These are phyloP conservation scores for Chymomyza fuscimana DNA, from an alignment of 2,888 invertebrate genomes.

Conservation along the genomic window DNA sequence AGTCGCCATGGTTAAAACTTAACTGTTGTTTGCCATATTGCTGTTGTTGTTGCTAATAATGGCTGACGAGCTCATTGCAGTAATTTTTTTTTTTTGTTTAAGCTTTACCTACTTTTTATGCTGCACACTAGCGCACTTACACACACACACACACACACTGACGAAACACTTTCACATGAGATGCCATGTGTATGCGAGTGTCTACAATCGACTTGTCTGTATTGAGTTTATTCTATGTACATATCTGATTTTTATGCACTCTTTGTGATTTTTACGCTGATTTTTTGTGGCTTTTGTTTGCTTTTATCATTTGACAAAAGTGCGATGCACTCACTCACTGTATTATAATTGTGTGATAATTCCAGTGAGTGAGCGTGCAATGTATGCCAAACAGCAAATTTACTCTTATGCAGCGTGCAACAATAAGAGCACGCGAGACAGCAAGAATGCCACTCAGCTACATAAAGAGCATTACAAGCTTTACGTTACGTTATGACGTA, in stretches of 20 bases:
- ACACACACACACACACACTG: constrained; percentile 24
- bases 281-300: neutral
- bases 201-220: constrained; percentile 19
- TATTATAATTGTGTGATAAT: neutral
- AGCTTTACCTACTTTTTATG: constrained; percentile 62
- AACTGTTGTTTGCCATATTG: constrained; percentile 56
- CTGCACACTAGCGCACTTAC: constrained; percentile 41
- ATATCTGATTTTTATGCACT: neutral
- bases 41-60: constrained; percentile 26
- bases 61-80: constrained; percentile 49
- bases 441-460: constrained; percentile 21
- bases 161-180: constrained; percentile 29
- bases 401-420: neutral
- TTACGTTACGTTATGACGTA: constrained; percentile 44
- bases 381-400: neutral
- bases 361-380: neutral
- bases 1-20: constrained; percentile 49
- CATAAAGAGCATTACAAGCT: constrained; percentile 32
- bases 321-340: neutral
- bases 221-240: neutral
- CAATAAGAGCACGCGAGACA: constrained; percentile 23
- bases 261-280: neutral
- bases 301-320: constrained; percentile 6
- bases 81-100: constrained; percentile 57
- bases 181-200: neutral